Base-by-base conservation (phyloP, 2,113 vertebrate species). In the Porphyrio hochstetteri region DNA sequence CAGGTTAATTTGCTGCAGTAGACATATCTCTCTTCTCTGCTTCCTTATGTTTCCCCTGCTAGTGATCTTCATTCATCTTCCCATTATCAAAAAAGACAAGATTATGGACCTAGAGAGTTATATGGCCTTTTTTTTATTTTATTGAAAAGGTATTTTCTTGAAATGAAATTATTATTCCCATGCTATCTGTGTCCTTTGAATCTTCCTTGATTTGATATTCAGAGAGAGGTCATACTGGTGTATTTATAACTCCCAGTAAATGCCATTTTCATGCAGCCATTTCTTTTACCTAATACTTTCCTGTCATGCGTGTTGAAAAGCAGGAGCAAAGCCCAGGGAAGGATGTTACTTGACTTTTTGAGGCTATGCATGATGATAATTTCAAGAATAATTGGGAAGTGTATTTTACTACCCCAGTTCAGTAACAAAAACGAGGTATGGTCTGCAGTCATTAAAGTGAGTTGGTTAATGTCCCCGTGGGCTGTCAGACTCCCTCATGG, bases 41-140 rank as follows among this genome's bases (percentile, higher is more conserved):
- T 93, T 94, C 83, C 96, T 96, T 97, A 96, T 92, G 95, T 96
- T 96, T 96, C 96, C 94, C 96, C 81, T 96, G 96, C 91, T 93
- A 95, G 92, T 91, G 95, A 96, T 97, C 93, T 95, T 97, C 96
- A 94, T 96, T 96, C 95, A 96, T 96, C 96, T 97, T 96, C 59
- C 77, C 67, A 93, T 96, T 97, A 96, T 91, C 92, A 95, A 92
- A 93, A 96, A 96, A 96, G 95, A 95, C 95, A 96, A 95, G 96
- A 96, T 96, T 97, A 97, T 93, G 91, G 96, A 96, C 93, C 92
- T 77, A 27, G 83, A 94, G 95, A 94, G 91, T 95, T 97, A 94
- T 82, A 95, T 91, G 83, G 88, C 90, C 53, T 86, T 91, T 88
- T 90, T 93, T 86, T 82, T 82, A 86, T 94, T 93, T 93, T 89